These are phyloP conservation scores for Megatriorchis doriae DNA, from an alignment of 2,113 vertebrate genomes.

Conservation along the genomic window DNA sequence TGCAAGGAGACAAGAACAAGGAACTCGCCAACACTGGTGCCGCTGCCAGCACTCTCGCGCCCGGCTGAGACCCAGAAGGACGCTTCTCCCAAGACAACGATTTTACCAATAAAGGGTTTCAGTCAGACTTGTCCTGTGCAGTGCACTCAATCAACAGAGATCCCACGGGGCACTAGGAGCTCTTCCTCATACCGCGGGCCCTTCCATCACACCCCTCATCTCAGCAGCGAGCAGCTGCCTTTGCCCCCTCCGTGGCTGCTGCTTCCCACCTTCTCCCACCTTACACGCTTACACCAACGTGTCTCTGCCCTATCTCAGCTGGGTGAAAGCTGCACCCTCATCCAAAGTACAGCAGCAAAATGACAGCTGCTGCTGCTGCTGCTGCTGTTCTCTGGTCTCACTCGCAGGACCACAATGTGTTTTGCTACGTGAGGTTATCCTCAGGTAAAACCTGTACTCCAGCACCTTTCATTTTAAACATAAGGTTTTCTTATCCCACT, in stretches of 20 bases:
- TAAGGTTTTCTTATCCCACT: not conserved
- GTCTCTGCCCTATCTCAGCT: not conserved
- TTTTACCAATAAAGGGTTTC: not conserved
- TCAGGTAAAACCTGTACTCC: not conserved
- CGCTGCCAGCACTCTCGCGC: fast-evolving
- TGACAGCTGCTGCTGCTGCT: not conserved
- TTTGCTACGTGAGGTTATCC: not conserved
- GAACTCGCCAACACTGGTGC: fast-evolving
- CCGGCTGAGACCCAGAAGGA: fast-evolving
- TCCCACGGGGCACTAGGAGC: not conserved
- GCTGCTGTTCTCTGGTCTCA: not conserved
- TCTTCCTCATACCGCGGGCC: not conserved
- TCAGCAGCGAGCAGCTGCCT: not conserved
- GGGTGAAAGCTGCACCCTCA: not conserved
- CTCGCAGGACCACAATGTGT: not conserved
- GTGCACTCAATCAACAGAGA: not conserved
- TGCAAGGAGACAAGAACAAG: fast-evolving
- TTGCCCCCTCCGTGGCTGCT: not conserved
- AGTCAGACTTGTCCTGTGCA: not conserved
- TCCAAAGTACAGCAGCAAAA: not conserved
- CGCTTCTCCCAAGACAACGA: fast-evolving
- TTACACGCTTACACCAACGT: fast-evolving
- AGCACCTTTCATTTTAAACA: not conserved
- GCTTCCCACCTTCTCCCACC: not conserved
- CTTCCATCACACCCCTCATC: not conserved